These are phyloP conservation scores for Sarcophaga variegata DNA, from an alignment of 2,888 invertebrate genomes.

Conservation along the genomic window DNA sequence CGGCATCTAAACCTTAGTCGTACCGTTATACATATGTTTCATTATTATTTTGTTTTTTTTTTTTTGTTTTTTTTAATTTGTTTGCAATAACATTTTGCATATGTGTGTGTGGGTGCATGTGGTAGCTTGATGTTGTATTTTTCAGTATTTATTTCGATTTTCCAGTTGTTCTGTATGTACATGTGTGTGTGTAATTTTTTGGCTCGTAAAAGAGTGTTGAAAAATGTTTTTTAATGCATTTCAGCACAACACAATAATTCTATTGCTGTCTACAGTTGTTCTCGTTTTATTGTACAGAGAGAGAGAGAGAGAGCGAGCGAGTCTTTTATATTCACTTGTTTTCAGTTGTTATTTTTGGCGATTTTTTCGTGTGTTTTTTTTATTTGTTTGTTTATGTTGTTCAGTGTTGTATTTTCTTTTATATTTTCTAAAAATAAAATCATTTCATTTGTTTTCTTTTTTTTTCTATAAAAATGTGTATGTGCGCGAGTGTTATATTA, in stretches of 20 bases:
- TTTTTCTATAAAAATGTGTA: constrained; percentile 27
- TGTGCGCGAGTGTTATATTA: constrained; percentile 13
- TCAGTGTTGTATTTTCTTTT: constrained; percentile 54
- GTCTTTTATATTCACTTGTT: constrained; percentile 64
- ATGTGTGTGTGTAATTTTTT: background rate
- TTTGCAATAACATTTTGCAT: too few relatives aligned
- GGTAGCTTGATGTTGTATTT: too few relatives aligned
- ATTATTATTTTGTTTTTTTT: too few relatives aligned
- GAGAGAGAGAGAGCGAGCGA: background rate
- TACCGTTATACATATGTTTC: constrained; percentile 19
- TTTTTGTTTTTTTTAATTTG: too few relatives aligned
- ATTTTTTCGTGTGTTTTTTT: background rate
- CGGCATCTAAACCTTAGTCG: constrained; percentile 64
- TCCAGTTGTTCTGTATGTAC: too few relatives aligned
- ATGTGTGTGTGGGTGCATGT: too few relatives aligned
- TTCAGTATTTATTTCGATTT: too few relatives aligned
- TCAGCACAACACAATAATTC: constrained; percentile 63
- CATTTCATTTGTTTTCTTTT: constrained; percentile 62
- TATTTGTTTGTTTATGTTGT: background rate
- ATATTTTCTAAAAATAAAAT: constrained; percentile 26
- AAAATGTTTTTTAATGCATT: constrained; percentile 57
- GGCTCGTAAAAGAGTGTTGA: constrained; percentile 41
- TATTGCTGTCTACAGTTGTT: constrained; percentile 1
- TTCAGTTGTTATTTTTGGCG: constrained; percentile 14
- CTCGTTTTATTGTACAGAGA: background rate